These are phyloP conservation scores for Corythaixoides concolor DNA, from an alignment of 2,113 vertebrate species.

Conservation along the genomic window DNA sequence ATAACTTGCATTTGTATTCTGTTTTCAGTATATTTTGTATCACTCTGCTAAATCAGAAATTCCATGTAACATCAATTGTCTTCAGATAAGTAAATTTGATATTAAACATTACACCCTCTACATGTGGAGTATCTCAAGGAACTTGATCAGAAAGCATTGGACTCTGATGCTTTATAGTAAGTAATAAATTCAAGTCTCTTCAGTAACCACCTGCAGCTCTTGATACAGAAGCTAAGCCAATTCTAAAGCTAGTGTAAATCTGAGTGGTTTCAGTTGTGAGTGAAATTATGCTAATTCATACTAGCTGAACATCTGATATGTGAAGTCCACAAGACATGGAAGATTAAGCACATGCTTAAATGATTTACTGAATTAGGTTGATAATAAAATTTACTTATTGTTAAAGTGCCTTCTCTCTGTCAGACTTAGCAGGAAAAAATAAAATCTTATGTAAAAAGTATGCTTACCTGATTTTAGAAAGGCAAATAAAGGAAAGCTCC, in stretches of 20 bases:
- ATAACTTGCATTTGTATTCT: not conserved
- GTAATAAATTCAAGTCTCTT: not conserved
- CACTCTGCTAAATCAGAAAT: not conserved
- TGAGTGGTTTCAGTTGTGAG: not conserved
- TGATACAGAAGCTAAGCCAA: not conserved
- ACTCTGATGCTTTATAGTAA: not conserved
- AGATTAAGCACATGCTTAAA: not conserved
- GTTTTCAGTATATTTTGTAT: not conserved
- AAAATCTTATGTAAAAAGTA: not conserved
- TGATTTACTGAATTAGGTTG: not conserved
- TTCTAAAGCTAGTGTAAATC: not conserved
- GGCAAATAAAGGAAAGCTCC: not conserved
- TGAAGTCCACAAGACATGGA: not conserved
- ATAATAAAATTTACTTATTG: not conserved
- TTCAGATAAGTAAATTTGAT: not conserved
- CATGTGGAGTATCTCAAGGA: not conserved
- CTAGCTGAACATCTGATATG: not conserved
- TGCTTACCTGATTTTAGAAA: not conserved
- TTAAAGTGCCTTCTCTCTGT: not conserved
- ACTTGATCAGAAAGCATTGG: not conserved
- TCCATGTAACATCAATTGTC: not conserved
- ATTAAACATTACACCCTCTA: not conserved
- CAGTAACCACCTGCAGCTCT: not conserved
- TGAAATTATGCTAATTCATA: not conserved
- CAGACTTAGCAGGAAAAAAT: not conserved